These are phyloP conservation scores for Pollenia labialis DNA, from an alignment of 2,888 invertebrate species.

Conservation along the genomic window DNA sequence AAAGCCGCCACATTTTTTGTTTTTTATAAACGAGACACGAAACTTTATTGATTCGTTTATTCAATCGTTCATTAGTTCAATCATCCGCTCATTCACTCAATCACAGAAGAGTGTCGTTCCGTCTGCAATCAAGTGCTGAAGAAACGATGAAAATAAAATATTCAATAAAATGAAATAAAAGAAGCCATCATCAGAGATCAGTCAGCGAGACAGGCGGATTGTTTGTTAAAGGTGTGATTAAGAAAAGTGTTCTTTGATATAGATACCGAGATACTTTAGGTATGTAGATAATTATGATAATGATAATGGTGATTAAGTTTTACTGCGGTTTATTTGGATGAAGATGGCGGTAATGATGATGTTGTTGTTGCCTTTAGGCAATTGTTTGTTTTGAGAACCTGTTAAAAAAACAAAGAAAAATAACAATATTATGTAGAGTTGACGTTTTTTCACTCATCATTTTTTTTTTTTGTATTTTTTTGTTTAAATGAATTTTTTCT, in stretches of 20 bases:
- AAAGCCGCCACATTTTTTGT: background rate
- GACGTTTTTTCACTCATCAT: constrained; percentile 47
- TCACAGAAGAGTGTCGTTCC: background rate
- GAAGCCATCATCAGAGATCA: constrained; percentile 11
- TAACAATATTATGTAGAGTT: constrained; percentile 25
- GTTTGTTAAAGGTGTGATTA: constrained; percentile 63
- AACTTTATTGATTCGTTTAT: constrained; percentile 37
- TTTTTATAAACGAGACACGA: constrained; percentile 52
- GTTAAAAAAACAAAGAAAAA: constrained; percentile 17
- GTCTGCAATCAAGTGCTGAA: constrained; percentile 14
- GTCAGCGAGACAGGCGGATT: background rate
- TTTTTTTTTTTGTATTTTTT: constrained; percentile 27
- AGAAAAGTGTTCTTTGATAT: constrained; percentile 62
- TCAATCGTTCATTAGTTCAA: constrained; percentile 19
- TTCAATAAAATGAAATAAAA: constrained; percentile 3
- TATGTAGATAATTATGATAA: constrained; percentile 24
- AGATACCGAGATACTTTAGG: constrained; percentile 43
- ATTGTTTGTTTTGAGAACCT: constrained; percentile 41
- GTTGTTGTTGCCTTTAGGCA: constrained; percentile 40
- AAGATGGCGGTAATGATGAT: constrained; percentile 32
- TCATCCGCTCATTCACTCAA: constrained; percentile 19
- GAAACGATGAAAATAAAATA: background rate
- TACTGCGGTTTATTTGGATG: constrained; percentile 6
- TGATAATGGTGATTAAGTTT: constrained; percentile 2
- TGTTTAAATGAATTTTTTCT: constrained; percentile 45